These are phyloP conservation scores for Dioctria rufipes DNA, from an alignment of 2,888 invertebrate genomes.

Conservation along the genomic window DNA sequence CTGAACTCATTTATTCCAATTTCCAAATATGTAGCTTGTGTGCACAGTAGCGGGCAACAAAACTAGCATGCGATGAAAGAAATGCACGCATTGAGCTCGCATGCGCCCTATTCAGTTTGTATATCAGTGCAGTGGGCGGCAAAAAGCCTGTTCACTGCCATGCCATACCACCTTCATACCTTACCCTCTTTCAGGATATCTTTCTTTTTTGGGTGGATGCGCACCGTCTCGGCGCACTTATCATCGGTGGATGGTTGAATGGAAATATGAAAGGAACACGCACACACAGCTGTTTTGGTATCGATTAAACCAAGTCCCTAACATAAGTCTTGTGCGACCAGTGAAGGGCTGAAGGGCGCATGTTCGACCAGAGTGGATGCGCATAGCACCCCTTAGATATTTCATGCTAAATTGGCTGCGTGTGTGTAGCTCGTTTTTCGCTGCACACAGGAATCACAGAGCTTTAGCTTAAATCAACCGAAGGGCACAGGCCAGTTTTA, in stretches of 20 bases:
- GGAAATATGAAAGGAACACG: neutral
- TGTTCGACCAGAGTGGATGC: conserved; percentile 45
- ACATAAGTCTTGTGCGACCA: conserved; percentile 56
- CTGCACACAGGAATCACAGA: conserved; percentile 30
- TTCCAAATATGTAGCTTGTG: neutral
- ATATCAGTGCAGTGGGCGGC: neutral
- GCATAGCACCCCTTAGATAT: conserved; percentile 28
- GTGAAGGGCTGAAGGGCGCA: conserved; percentile 50
- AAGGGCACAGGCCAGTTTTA: conserved; percentile 48
- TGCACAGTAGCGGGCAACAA: neutral
- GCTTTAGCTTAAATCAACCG: conserved; percentile 38
- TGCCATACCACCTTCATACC: neutral
- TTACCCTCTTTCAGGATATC: neutral
- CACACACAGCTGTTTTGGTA: conserved; percentile 40
- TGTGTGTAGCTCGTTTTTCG: conserved; percentile 29
- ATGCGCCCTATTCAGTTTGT: neutral
- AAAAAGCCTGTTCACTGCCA: too few species aligned
- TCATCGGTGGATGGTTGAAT: neutral
- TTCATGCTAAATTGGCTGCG: conserved; percentile 46
- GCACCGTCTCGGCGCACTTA: conserved; percentile 46
- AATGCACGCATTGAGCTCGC: conserved; percentile 3
- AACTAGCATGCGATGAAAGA: neutral
- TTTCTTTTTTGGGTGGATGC: neutral
- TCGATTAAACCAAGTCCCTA: conserved; percentile 48
- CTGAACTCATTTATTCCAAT: neutral